Evolutionary conservation across 2,113 vertebrate species (phyloP).

Genomic region (Crypturellus undulatus): DNA sequence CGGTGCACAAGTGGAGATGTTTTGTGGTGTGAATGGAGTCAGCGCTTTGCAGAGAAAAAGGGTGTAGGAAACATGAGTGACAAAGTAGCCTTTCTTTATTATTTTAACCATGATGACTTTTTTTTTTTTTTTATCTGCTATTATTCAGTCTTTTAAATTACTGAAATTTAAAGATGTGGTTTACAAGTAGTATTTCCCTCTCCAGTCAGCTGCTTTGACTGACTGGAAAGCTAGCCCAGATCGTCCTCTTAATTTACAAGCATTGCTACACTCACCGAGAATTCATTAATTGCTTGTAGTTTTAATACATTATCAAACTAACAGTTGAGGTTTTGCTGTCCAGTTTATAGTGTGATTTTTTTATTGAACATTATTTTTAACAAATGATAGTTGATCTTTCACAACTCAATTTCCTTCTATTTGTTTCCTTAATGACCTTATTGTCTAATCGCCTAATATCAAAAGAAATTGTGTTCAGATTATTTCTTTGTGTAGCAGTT

Average conservation of each 20-base stretch:
- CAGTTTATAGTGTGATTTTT: background rate
- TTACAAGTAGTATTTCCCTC: background rate
- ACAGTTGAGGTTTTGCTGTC: background rate
- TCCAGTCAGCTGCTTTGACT: background rate
- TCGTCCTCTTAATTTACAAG: background rate
- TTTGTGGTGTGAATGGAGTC: background rate
- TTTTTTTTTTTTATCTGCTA: background rate
- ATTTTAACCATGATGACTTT: background rate
- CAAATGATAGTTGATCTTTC: background rate
- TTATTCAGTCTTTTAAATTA: background rate
- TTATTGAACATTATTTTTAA: background rate
- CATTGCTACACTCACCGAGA: background rate
- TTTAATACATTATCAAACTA: background rate
- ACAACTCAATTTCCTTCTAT: background rate
- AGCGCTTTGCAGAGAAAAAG: background rate
- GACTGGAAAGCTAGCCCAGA: background rate
- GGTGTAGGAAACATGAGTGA: background rate
- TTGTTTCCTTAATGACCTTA: background rate
- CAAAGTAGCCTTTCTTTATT: background rate
- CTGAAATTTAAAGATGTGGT: background rate
- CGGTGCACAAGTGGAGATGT: background rate
- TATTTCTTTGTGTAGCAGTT: background rate
- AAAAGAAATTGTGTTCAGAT: background rate
- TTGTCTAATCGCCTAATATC: background rate
- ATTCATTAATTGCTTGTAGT: background rate